phyloP scores from a whole-genome alignment of 2,113 vertebrate genomes.

The Polypterus bichir region DNA sequence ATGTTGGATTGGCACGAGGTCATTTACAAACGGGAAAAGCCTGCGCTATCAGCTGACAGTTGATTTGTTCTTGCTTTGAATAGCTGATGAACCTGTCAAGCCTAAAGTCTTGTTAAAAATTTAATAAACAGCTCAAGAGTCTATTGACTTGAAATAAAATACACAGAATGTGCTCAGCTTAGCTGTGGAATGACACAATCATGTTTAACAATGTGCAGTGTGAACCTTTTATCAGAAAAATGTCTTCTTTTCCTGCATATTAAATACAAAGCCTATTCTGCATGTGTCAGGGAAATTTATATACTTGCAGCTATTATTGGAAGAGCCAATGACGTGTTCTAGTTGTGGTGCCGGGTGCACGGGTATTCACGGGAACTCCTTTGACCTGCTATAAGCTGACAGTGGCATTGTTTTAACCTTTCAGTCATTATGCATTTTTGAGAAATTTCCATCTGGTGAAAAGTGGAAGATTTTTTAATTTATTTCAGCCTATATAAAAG shows the following conservation, averaged over 20 bases:
- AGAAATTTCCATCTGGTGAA: too few relatives aligned
- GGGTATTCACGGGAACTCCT: too few relatives aligned
- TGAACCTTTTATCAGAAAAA: constrained; percentile 49
- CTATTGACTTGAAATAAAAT: constrained; percentile 64
- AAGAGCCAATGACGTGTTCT: constrained; percentile 18
- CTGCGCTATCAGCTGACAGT: constrained; percentile 39
- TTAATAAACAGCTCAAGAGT: constrained; percentile 65
- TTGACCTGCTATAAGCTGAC: neutral
- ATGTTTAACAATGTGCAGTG: constrained; percentile 60
- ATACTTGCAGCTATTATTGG: constrained; percentile 44
- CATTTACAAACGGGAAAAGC: constrained; percentile 39
- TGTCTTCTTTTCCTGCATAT: constrained; percentile 48
- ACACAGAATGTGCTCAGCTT: constrained; percentile 44
- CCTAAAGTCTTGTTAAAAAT: constrained; percentile 58
- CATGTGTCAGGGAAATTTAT: constrained; percentile 45
- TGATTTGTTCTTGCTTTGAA: constrained; percentile 53
- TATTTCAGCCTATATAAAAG: constrained; percentile 20
- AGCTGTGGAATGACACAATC: constrained; percentile 47
- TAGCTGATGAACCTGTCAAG: constrained; percentile 58
- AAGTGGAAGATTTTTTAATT: too few relatives aligned
- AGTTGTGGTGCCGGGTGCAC: too few relatives aligned
- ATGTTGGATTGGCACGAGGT: constrained; percentile 48
- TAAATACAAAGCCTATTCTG: constrained; percentile 46
- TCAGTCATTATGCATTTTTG: neutral
- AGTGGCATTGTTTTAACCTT: constrained; percentile 5